Base-by-base conservation (phyloP, 2,888 invertebrate genomes). In the Ferdinandea cuprea region DNA sequence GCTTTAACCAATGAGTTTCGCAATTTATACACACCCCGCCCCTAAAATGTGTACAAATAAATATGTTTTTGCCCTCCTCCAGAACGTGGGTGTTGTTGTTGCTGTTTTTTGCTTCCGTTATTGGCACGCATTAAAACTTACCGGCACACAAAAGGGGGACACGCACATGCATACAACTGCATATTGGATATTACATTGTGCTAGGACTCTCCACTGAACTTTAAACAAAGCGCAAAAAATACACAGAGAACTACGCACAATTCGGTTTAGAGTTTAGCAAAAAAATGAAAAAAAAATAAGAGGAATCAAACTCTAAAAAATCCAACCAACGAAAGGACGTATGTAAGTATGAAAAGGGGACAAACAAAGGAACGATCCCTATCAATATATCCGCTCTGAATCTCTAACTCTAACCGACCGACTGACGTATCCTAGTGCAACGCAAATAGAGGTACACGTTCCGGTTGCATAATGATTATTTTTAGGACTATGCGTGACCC, bases 341-440 rank as follows among this genome's bases (percentile, higher is more conserved):
- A 74, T 74, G 58, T 66, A 48, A 66, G n/a, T 35, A 58, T 44
- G 28, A 76, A 76, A 25, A 68, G 68, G 76, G 76, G 76, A 76
- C 59, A 68, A 76, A 76, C 76, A 76, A 76, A 76, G 76, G 35
- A 76, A 35, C 76, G 76, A 76, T 68, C 76, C 66, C 76, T 68
- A 76, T 76, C 76, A 61, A 65, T 58, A 74, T 63, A 68, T 59
- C 42, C 61, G 48, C 28, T 61, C 35, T 52, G 40, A 40, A 40
- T 52, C 35, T 54, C 76, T 68, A 52, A 52, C 56, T 76, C 61
- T 68, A 74, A 74, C 76, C 76, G 58, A 68, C 76, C 66, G 52
- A 76, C 68, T 68, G 76, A 68, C 68, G 68, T 68, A 76, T 76
- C 76, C 59, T 76, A 59, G 76, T 76, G 68, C 76, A 61, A 61